Evolutionary conservation across 2,888 invertebrate species (phyloP), one percentile per base, ranked within the genome.

Genomic region (Watsonalla binaria): DNA sequence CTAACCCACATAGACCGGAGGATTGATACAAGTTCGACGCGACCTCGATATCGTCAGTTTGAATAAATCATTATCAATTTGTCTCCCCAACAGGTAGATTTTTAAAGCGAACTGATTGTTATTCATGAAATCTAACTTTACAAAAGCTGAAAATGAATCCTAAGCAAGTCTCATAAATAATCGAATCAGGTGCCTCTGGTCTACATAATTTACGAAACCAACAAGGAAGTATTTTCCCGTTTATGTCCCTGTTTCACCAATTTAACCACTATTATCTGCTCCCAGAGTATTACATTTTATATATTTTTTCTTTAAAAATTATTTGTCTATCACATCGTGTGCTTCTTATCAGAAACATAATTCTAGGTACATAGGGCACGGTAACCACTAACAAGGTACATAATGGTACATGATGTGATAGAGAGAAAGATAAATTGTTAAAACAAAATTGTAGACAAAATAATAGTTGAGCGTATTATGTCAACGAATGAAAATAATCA

Each of bases 61-160:
- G 82, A 86, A 89, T 88, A 86, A 84, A 84, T 83, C 83, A 84
- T 79, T 76, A 62, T 70, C 80, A 68, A 84, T 87, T 83, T 83
- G 77, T 84, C 83, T 83, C 81, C 76, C 78, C 76, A 81, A 79
- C 88, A 88, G 86, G 86, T 89, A 86, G 75, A 83, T 85, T 84
- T 82, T 82, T 76, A 72, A 84, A 87, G 83, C 76, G 61, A 81
- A 81, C 77, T 83, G 82, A 85, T 87, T 86, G 78, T 84, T 84
- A 84, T 90, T 84, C 84, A 89, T 86, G 82, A 80, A 84, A 88
- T 86, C 66, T 77, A 78, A 78, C 77, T 86, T 80, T 86, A 88
- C 88, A 87, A 86, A 86, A 80, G 86, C 80, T 71, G 80, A 84
- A 87, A 85, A 82, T 80, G 85, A 87, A 88, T 89, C 76, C 76